Evolutionary conservation across 2,113 vertebrate species (phyloP).

Genomic region (Labrus mixtus): DNA sequence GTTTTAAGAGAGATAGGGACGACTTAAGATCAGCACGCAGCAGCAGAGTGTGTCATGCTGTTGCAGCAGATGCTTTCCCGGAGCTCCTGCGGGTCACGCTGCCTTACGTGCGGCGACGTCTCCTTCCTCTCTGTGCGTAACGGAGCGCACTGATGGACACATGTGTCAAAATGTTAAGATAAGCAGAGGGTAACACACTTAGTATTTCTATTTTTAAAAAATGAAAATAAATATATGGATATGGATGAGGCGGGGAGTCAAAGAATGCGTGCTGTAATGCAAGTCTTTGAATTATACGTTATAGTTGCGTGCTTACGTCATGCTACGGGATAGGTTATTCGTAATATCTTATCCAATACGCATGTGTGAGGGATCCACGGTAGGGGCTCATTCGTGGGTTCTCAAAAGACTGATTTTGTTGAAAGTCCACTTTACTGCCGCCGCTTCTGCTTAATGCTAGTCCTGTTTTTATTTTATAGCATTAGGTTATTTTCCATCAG

Average conservation of each 20-base stretch:
- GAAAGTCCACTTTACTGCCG: neutral
- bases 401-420: neutral
- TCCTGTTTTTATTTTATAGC: neutral
- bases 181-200: no score
- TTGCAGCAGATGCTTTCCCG: slow-evolving; percentile 60
- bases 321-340: slow-evolving; percentile 62
- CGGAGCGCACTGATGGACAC: slow-evolving; percentile 22
- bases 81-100: slow-evolving; percentile 74
- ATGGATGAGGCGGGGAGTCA: slow-evolving; percentile 6
- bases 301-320: slow-evolving; percentile 83
- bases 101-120: slow-evolving; percentile 68
- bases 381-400: neutral
- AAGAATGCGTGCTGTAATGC: neutral
- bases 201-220: no score
- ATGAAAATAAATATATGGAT: no score
- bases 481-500: no score
- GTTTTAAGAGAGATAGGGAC: neutral
- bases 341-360: slow-evolving; percentile 44
- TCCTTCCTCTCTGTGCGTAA: slow-evolving; percentile 48
- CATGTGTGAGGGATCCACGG: slow-evolving; percentile 15
- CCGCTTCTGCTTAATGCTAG: no score
- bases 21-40: slow-evolving; percentile 13
- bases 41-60: slow-evolving; percentile 19
- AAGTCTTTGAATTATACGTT: slow-evolving; percentile 61
- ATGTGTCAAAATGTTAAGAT: slow-evolving; percentile 13